These are phyloP conservation scores for Chironomus riparius DNA, from an alignment of 2,888 invertebrate genomes.

Conservation along the genomic window DNA sequence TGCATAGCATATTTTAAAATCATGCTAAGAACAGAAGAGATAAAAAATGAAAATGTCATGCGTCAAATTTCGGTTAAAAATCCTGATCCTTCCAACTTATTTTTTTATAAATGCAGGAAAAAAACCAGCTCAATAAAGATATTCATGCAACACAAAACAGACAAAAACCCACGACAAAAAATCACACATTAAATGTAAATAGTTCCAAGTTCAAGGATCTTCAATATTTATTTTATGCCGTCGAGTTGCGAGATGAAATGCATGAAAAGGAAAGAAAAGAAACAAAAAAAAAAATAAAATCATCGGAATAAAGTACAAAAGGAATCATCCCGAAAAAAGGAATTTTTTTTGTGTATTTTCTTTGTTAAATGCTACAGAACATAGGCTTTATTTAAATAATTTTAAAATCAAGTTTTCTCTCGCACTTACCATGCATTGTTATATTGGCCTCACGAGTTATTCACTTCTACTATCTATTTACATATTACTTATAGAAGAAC, in stretches of 20 bases:
- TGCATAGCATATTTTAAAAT: too few relatives aligned
- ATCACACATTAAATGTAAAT: slow-evolving; percentile 26
- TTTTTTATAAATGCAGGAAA: not conserved
- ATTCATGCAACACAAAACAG: not conserved
- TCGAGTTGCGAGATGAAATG: not conserved
- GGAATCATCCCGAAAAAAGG: not conserved
- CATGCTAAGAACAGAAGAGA: too few relatives aligned
- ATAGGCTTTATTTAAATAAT: too few relatives aligned
- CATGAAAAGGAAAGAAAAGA: not conserved
- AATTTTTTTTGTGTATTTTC: not conserved
- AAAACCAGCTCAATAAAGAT: slow-evolving; percentile 23
- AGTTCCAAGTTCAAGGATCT: slow-evolving; percentile 25
- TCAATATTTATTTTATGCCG: slow-evolving; percentile 19
- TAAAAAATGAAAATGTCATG: too few relatives aligned
- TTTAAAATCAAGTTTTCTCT: too few relatives aligned
- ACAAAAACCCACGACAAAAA: slow-evolving; percentile 20
- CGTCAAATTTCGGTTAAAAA: not conserved
- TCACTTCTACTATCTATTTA: not conserved
- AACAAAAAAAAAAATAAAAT: not conserved
- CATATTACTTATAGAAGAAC: not conserved
- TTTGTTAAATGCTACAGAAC: too few relatives aligned
- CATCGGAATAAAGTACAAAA: not conserved
- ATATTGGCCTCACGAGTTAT: not conserved
- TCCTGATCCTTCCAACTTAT: not conserved
- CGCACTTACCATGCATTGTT: not conserved